Base-by-base conservation (phyloP, 2,888 invertebrate genomes). In the Drosophila niveifrons region DNA sequence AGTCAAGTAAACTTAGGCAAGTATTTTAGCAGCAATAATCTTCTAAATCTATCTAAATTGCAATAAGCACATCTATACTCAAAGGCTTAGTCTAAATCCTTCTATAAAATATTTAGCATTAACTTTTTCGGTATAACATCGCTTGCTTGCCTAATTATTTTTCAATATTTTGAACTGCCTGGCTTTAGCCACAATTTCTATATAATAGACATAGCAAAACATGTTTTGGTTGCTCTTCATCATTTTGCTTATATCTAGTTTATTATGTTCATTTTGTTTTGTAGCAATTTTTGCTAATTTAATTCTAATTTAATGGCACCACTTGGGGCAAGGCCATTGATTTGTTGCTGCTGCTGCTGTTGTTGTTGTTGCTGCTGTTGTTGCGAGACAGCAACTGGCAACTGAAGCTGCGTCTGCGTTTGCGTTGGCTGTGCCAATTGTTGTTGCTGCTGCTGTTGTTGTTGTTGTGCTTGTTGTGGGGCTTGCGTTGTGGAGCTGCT, bases 401-500 rank as follows among this genome's bases (percentile, higher is more conserved):
- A 78, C 64, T 66, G 82, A 41, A 50, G 48, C 57, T 72, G 84
- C 23, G 52, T 51, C 57, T 72, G 84, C 17, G 46, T 55, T 65
- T 63, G 72, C 41, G 56, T 57, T 47, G 57, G 52, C 56, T 46
- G 56, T 36, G 51, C 8, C 7, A 57, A 28, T 13, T 66, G 39
- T 11, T 39, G 66, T 7, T 39, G 72, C 94, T 59, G 93, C 96
- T 13, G 94, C 1, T 46, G 41, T 9, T 56, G 56, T 44, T 73
- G 70, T 15, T 70, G 94, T 94, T 48, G 23, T 23, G 23, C 23
- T 23, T 23, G 96, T 96, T 73, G 77, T 39, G 48, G 4, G 4
- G 51, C 52, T 23, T 59, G 93, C 3, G 56, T 28, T 9, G 76
- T 10, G 6, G 55, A 48, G 59, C 51, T 63, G 48, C 62, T 55